Evolutionary conservation across 2,113 vertebrate species (phyloP).

Genomic region (human): DNA sequence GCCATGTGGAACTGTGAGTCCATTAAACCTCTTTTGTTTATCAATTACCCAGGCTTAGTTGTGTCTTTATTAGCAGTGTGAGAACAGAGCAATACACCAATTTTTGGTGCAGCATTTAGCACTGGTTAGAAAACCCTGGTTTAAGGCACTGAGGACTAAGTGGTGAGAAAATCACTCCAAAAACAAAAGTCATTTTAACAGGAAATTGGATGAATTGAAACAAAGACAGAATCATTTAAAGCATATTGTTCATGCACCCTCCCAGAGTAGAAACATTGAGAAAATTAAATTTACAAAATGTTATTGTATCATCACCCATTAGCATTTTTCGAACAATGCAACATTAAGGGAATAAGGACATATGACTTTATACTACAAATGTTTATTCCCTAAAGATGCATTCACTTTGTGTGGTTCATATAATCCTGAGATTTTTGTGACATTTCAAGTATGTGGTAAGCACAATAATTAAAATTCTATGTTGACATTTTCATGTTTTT

Average conservation of each 20-base stretch:
- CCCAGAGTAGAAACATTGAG: conserved; percentile 6
- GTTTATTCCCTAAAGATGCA: conserved; percentile 47
- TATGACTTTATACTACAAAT: conserved; percentile 22
- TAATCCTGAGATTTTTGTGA: conserved; percentile 70
- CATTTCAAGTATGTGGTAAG: conserved; percentile 61
- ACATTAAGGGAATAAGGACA: conserved; percentile 28
- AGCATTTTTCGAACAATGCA: conserved; percentile 50
- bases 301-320: conserved; percentile 9
- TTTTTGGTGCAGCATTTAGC: background rate
- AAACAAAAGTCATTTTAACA: background rate
- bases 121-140: background rate
- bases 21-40: too few relatives aligned
- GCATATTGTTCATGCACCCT: background rate
- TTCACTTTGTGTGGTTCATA: conserved; percentile 64
- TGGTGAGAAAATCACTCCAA: background rate
- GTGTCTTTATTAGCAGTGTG: too few relatives aligned
- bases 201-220: background rate
- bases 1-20: too few relatives aligned
- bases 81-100: too few relatives aligned
- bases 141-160: background rate
- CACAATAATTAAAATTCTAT: conserved; percentile 71
- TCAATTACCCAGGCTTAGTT: too few relatives aligned
- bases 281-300: conserved; percentile 52
- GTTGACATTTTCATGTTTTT: conserved; percentile 69
- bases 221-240: background rate